Conservation (phyloP, 1,140 invertebrate species). For the Platorchestia sp. region DNA sequence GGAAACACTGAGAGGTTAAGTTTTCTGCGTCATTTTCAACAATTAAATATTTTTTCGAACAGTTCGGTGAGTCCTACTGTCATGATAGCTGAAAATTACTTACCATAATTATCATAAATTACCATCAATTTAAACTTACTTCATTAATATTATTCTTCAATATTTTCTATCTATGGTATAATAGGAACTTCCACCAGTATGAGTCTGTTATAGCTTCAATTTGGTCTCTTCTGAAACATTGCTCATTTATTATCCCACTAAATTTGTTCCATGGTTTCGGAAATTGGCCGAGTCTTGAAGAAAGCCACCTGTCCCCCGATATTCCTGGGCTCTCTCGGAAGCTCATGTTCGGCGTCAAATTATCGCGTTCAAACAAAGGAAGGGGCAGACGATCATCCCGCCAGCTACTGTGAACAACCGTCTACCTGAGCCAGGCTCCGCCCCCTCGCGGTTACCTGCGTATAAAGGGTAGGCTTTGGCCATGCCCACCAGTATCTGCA, state of each 20-base stretch:
- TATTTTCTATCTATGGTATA: not conserved
- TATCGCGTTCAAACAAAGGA: constrained; percentile 43
- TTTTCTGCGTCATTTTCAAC: not conserved
- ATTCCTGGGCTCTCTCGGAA: not conserved
- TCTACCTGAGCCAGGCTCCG: constrained; percentile 8
- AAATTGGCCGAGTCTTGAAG: not conserved
- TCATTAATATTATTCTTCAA: not conserved
- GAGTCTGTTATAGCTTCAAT: not conserved
- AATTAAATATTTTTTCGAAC: not conserved
- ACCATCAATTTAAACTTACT: not conserved
- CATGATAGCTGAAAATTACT: not conserved
- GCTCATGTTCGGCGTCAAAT: constrained; percentile 41
- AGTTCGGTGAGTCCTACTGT: not conserved
- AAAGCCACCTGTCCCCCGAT: not conserved
- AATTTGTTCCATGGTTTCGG: not conserved
- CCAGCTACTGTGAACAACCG: constrained; percentile 39
- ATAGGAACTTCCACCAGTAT: too few relatives aligned
- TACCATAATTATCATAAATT: not conserved
- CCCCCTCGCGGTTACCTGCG: constrained; percentile 1
- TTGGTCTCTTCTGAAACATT: not conserved
- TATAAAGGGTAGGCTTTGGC: constrained; percentile 54
- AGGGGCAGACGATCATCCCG: not conserved
- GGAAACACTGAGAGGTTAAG: too few relatives aligned
- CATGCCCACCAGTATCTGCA: constrained; percentile 37
- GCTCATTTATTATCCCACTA: not conserved